phyloP scores from a whole-genome alignment of 1,140 invertebrate species.

The Oryctes rhinoceros region DNA sequence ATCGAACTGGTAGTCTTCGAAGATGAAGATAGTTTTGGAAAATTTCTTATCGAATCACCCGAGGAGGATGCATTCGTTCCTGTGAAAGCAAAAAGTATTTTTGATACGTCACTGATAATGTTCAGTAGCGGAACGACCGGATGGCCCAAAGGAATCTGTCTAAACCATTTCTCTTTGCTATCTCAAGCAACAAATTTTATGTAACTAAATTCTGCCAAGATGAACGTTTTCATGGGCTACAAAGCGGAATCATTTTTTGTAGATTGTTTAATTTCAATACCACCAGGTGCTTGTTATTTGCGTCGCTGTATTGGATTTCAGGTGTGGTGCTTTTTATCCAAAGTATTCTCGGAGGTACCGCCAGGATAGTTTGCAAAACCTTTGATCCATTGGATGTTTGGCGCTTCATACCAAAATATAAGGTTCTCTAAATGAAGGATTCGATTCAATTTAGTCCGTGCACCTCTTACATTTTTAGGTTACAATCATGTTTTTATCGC shows the following conservation, averaged over 20 bases:
- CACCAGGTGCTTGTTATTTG: neutral
- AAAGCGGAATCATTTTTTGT: neutral
- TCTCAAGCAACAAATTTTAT: neutral
- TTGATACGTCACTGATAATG: conserved; percentile 48
- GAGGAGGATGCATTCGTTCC: conserved; percentile 46
- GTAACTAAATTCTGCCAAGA: neutral
- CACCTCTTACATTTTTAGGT: neutral
- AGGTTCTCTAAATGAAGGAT: too few species aligned
- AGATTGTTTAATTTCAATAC: neutral
- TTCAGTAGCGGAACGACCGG: conserved; percentile 54
- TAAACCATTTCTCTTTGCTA: conserved; percentile 43
- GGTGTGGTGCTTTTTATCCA: neutral
- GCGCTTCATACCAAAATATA: conserved; percentile 57
- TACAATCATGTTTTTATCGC: conserved; percentile 31
- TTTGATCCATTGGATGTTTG: conserved; percentile 54
- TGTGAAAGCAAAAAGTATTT: conserved; percentile 25
- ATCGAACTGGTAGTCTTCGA: conserved; percentile 36
- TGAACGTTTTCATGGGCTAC: neutral
- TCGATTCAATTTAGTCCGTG: neutral
- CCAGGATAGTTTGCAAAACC: conserved; percentile 53
- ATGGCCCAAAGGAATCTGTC: conserved; percentile 52
- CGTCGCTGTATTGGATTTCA: neutral
- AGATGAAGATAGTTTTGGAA: conserved; percentile 36
- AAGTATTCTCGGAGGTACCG: neutral
- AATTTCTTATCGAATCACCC: conserved; percentile 30